Evolutionary conservation across 1,140 invertebrate species (phyloP), one percentile per base, ranked within the genome.

Genomic region (Hycleus cichorii): DNA sequence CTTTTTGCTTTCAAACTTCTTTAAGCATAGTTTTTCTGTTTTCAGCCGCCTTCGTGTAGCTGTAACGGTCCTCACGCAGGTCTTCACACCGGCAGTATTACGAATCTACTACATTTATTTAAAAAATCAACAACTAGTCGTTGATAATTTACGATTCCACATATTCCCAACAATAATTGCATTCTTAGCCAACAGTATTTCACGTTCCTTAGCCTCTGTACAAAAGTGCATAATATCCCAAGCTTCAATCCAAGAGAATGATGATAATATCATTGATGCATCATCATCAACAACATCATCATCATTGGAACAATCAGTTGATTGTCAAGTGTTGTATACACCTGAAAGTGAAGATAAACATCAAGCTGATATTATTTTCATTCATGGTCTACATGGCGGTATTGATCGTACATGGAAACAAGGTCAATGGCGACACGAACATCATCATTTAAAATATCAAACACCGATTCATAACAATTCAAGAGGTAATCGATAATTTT

Each of bases 351-450:
- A 74, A n/a, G 62, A 63, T 12, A 67, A 72, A 5, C 72, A 76
- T n/a, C 61, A 63, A 9, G 78, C 76, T 2, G 81, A 82, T 60
- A 74, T 82, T 10, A 76, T 82, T 3, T 80, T 82, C n/a, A 75
- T 82, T 12, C 81, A 82, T 59, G 81, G 81, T 0, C 71, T 82
- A 4, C 80, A 81, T 57, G 81, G 81, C 2, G 81, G 80, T 4
- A 57, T 80, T 39, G 70, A 74, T 1, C 78, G 79, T 26, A 82
- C 81, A 0, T 82, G 81, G 81, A 78, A 73, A 54, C 80, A 82
- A 65, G 80, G 79, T 4, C 64, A 78, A 71, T 80, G 74, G 78
- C 18, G 73, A 66, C 47, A 72, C 69, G 58, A 66, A 60, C 72
- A 45, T 52, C 70, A 63, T 67, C 75, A 58, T 70, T 72, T 60